Evolutionary conservation across 1,140 invertebrate species (phyloP), one percentile per base, ranked within the genome.

Genomic region (Philaenus spumarius): DNA sequence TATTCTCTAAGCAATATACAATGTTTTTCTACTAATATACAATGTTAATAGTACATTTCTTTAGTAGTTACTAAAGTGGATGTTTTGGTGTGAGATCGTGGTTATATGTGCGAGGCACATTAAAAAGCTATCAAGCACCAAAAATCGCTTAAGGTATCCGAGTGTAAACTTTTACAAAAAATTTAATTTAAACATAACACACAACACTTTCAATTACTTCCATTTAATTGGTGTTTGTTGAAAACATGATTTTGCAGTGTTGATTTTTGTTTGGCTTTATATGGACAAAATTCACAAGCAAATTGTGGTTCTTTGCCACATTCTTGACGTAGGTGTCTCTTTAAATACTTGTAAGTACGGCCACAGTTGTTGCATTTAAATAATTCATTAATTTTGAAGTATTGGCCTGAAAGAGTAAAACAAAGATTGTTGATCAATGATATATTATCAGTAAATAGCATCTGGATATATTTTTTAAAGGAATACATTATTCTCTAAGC

Each of bases 301-400:
- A 78, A 79, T 17, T 77, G 68, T 2, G 80, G 79, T 45, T 79
- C 78, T 61, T 79, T 76, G 12, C 79, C 79, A 56, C 80, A 82
- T 64, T 82, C 79, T 69, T 73, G 75, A 56, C 68, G 73, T 61
- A 77, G 75, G 37, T 69, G 67, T 23, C 63, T 60, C 34, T 60
- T 43, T 34, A 68, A 45, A 67, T 76, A 77, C 50, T 75, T 77
- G 64, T 81, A 80, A 3, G 15, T 20, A 15, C 39, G 23, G 3
- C 17, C 24, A 46, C 56, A 58, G 1, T 4, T 50, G 19, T 45
- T 12, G 48, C 56, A 58, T 2, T 19, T 3, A 39, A 47, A 58
- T 19, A 42, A 17, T 5, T 42, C 3, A 15, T 37, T 37, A 37
- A n/a, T 9, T 9, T 37, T n/a, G 9, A 37, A n/a, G 35, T 11